A percentile compares a stretch with the other conserved stretches of the same genome.
These are phyloP conservation scores for Drosophila yooni DNA, from an alignment of 2,888 invertebrate genomes.

Conservation along the genomic window DNA sequence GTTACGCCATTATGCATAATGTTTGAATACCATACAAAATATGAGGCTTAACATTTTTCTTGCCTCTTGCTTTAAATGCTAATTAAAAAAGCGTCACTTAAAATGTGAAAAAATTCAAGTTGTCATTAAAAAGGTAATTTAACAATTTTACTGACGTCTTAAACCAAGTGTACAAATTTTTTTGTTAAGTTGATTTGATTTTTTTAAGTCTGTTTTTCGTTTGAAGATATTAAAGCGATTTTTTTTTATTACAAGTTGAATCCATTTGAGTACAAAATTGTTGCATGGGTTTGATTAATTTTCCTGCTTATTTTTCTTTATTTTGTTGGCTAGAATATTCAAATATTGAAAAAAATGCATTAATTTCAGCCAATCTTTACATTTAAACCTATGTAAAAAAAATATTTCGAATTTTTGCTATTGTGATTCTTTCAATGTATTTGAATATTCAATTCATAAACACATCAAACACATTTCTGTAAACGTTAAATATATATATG, in stretches of 20 bases:
- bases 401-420: background rate
- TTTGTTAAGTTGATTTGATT: no score
- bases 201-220: background rate
- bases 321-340: background rate
- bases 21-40: background rate
- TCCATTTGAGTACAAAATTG: background rate
- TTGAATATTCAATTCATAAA: background rate
- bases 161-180: background rate
- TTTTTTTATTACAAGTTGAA: background rate
- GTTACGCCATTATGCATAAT: no score
- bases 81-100: background rate
- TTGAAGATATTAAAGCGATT: background rate
- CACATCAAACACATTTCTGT: background rate
- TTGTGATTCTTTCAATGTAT: background rate
- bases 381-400: background rate
- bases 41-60: background rate
- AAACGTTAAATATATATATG: background rate
- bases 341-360: background rate
- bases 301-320: accelerated
- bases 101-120: background rate
- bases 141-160: background rate
- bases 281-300: background rate
- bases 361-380: background rate
- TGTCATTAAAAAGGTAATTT: background rate
- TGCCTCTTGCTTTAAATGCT: background rate